A percentile compares a stretch with the other conserved stretches of the same genome.
phyloP scores from a whole-genome alignment of 30 jellyfish, hydroid and myxozoan genomes.

The Hydractinia symbiolongicarpus region DNA sequence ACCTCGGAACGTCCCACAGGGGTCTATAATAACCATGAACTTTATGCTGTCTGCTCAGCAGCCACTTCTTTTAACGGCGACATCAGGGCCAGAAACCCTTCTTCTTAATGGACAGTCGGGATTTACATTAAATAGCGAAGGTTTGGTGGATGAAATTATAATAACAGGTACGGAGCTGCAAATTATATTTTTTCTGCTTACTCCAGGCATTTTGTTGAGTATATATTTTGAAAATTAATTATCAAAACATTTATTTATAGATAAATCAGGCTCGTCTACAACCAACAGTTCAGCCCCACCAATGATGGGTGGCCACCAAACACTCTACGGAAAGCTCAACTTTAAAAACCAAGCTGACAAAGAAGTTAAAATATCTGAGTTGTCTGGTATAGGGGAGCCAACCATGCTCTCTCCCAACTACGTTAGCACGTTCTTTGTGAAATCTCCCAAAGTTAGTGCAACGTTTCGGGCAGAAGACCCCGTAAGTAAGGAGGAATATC shows the following conservation, averaged over 20 bases:
- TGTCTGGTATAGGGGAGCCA: slow-evolving; percentile 98
- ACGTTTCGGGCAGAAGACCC: slow-evolving; percentile 81
- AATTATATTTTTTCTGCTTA: background rate
- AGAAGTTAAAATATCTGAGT: slow-evolving; percentile 76
- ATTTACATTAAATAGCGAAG: slow-evolving; percentile 10
- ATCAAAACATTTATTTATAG: no score
- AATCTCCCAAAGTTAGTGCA: slow-evolving; percentile 83
- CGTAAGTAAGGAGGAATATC: slow-evolving; percentile 55
- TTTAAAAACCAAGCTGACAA: slow-evolving; percentile 80
- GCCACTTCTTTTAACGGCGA: slow-evolving; percentile 48
- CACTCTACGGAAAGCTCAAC: slow-evolving; percentile 82
- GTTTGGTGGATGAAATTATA: slow-evolving; percentile 19
- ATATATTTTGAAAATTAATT: background rate
- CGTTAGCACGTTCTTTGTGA: slow-evolving; percentile 92
- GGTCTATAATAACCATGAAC: slow-evolving; percentile 45
- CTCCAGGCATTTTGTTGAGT: background rate
- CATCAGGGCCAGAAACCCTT: slow-evolving; percentile 32
- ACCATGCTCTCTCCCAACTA: slow-evolving; percentile 84
- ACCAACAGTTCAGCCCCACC: background rate
- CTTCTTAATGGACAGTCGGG: slow-evolving; percentile 33
- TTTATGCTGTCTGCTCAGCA: slow-evolving; percentile 1
- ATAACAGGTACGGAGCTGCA: slow-evolving; percentile 33
- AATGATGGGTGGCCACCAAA: background rate
- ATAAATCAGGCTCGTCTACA: no score
- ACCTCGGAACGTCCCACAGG: slow-evolving; percentile 45